Evolutionary conservation across 2,113 vertebrate species (phyloP).

Genomic region (Sapajus apella): DNA sequence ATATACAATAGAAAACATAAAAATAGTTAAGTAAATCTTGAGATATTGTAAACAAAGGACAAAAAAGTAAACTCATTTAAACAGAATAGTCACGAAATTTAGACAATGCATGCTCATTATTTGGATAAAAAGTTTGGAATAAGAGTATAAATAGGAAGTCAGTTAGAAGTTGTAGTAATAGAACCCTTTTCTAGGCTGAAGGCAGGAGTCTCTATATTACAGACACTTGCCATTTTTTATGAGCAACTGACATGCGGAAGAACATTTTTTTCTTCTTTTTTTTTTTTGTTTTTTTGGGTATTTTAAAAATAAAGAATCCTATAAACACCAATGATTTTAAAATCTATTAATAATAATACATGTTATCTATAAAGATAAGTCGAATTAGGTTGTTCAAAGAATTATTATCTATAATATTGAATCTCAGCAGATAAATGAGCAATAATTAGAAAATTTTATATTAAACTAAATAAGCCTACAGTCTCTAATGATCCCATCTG

Average conservation of each 20-base stretch:
- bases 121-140: not conserved
- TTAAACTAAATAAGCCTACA: not conserved
- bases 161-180: not conserved
- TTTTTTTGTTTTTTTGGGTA: not conserved
- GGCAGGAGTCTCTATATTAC: not conserved
- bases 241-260: not conserved
- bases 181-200: not conserved
- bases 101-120: not conserved
- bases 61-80: not conserved
- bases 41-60: not conserved
- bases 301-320: not conserved
- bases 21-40: not conserved
- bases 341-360: not conserved
- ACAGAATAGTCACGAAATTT: not conserved
- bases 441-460: conserved; percentile 10
- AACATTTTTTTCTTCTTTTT: not conserved
- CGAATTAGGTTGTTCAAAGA: not conserved
- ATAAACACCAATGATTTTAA: not conserved
- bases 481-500: not conserved
- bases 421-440: not conserved
- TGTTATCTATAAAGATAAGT: not conserved
- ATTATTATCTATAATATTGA: not conserved
- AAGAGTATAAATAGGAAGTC: not conserved
- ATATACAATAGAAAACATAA: not conserved
- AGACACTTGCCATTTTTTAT: not conserved